Base-by-base conservation (phyloP, 2,113 vertebrate genomes). In the Leptobrachium leishanense region DNA sequence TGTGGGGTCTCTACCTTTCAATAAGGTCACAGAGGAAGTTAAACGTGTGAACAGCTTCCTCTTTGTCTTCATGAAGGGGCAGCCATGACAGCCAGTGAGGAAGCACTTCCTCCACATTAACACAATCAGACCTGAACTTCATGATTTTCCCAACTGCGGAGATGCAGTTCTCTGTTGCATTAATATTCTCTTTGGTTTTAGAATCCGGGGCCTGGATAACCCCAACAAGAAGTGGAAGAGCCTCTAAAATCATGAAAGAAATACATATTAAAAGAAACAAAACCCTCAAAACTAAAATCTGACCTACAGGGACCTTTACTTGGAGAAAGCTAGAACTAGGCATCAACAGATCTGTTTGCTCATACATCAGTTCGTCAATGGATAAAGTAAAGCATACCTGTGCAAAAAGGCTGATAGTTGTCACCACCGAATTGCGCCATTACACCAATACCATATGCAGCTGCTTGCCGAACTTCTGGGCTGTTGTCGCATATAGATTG, bases 21-120 rank as follows among this genome's bases (percentile, higher is more conserved):
- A 99, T 98, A 81, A 99, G 93, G 86, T 99, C 98, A 70, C 98
- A 99, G 62, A 99, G 90, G 46, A 97, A 99, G 89, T 87, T 96
- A 82, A 98, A 98, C 1, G 96, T 95, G 89, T 99, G 96, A 76
- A 97, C 94, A 4, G 98, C 98, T 88, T 99, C 98, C 85, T 99
- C 98, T 87, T 99, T 99, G 87, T 99, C 98, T 86, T 99, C 98
- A 20, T 96, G 96, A 76, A 99, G 92, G 0, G 98, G 98, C 68
- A 99, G 94, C 97, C 98, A 99, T 8, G 93, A 95, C 78, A 99
- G 89, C 98, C 98, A 99, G n/a, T 98, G 97, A 6, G 96, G 97
- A 0, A 99, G 91, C 72, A 99, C 88, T 88, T 98, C 96, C 43
- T 92, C 95, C 20, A 96, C 95, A 7, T 94, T 97, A 53, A 97